Evolutionary conservation across 2,113 vertebrate species (phyloP), one percentile per base, ranked within the genome.

Genomic region (Hemiprocne comata): DNA sequence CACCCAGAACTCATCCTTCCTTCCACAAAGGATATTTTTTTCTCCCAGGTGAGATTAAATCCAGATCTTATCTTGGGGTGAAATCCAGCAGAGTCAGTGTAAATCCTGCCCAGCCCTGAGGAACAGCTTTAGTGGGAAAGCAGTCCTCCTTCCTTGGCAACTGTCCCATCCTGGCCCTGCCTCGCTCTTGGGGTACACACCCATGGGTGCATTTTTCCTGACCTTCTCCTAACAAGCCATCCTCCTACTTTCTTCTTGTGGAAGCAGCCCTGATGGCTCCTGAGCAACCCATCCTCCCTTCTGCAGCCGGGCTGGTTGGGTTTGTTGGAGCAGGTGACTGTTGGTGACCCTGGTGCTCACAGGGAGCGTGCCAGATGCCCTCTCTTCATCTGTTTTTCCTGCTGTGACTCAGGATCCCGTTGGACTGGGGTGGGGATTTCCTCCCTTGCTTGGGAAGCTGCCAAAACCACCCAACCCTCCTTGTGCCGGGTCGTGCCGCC

Each of bases 171-270:
- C 31, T 2, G 31, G 28, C 46, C 28, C 31, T 15, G 28, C 1
- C 0, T 58, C 0, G 0, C 42, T 54, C 40, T 23, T 57, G 50
- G 28, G 31, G 26, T 7, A 2, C 2, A 4, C 24, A 9, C 61
- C 65, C 13, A 1, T 5, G 71, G 57, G 9, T 40, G 44, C 10
- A 5, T 64, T 79, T 79, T 42, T 44, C 57, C 12, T 19, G 28
- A n/a, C 25, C 23, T 42, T 13, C 25, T 74, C 51, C 36, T 51
- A 48, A 28, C 21, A 20, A 24, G 66, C 29, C 31, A 36, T 8
- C 9, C 44, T 28, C 15, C 1, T 4, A 3, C 23, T 58, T 74
- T 48, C 38, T 54, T 66, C n/a, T 23, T 1, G 0, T 6, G 18
- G 21, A 18, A 50, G 11, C 13, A n/a, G 26, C 51, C n/a, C 46